Evolutionary conservation across 2,888 invertebrate species (phyloP).

Genomic region (Sesia bembeciformis): DNA sequence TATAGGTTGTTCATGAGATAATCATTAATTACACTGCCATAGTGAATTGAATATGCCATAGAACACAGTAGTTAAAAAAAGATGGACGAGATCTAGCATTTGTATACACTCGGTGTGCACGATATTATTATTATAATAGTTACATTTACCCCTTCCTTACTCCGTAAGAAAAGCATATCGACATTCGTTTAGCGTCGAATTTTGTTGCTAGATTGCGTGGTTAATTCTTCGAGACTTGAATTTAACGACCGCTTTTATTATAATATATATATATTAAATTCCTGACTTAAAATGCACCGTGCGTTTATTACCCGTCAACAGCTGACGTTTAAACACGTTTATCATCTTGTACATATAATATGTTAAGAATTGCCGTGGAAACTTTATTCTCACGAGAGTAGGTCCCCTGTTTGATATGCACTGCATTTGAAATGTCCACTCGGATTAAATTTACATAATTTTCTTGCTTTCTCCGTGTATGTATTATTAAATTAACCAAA

Average conservation of each 20-base stretch:
- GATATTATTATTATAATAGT: too few relatives aligned
- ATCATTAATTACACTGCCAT: too few relatives aligned
- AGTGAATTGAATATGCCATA: too few relatives aligned
- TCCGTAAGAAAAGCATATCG: too few relatives aligned
- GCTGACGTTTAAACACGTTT: not conserved
- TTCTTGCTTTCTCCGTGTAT: conserved; percentile 4
- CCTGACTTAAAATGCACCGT: not conserved
- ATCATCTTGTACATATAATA: not conserved
- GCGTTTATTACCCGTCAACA: not conserved
- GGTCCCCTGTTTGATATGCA: conserved; percentile 16
- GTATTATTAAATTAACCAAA: conserved; percentile 3
- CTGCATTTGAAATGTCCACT: conserved; percentile 9
- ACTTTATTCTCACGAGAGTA: conserved; percentile 16
- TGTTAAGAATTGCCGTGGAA: not conserved
- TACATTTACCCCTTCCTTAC: too few relatives aligned
- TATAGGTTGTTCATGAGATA: too few relatives aligned
- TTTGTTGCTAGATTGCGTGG: too few relatives aligned
- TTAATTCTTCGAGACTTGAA: not conserved
- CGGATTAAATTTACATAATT: conserved; percentile 12
- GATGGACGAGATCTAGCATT: too few relatives aligned
- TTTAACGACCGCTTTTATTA: not conserved
- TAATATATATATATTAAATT: not conserved
- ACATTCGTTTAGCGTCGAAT: too few relatives aligned
- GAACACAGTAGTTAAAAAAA: too few relatives aligned
- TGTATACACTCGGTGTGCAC: too few relatives aligned